phyloP scores from a whole-genome alignment of 2,888 invertebrate species.

The Electrophaes corylata region DNA sequence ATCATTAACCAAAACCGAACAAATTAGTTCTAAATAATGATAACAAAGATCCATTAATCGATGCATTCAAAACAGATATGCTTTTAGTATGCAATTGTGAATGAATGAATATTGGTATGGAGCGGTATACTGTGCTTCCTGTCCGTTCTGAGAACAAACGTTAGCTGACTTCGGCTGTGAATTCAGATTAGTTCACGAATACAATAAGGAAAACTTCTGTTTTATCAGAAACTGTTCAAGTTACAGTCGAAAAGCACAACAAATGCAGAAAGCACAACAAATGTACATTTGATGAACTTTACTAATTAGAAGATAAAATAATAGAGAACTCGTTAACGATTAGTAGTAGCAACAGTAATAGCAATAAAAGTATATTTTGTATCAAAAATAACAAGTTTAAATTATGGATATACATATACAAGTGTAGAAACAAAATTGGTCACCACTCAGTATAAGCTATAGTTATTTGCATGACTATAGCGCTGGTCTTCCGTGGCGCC shows the following conservation, averaged over 20 bases:
- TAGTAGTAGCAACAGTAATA: no score
- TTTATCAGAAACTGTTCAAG: background rate
- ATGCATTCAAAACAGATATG: conserved; percentile 40
- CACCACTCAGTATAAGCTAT: no score
- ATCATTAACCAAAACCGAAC: conserved; percentile 22
- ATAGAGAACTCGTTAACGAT: no score
- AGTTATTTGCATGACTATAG: no score
- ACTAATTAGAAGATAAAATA: no score
- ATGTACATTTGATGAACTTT: background rate
- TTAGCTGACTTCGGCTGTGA: conserved; percentile 34
- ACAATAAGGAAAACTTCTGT: conserved; percentile 28
- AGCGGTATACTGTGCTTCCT: conserved; percentile 55
- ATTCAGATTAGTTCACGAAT: conserved; percentile 34
- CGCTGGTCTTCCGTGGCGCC: no score
- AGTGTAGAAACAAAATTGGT: no score
- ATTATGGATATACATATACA: no score
- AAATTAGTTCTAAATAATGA: conserved; percentile 31
- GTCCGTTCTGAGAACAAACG: conserved; percentile 54
- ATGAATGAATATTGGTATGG: conserved; percentile 46
- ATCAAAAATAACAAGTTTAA: no score
- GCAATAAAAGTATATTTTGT: no score
- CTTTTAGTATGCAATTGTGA: conserved; percentile 49
- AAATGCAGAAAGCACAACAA: no score
- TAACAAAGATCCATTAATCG: conserved; percentile 36
- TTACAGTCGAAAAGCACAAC: background rate